Base-by-base conservation (phyloP, 2,797 vertebrate species). In the Enteromius radiatus region DNA sequence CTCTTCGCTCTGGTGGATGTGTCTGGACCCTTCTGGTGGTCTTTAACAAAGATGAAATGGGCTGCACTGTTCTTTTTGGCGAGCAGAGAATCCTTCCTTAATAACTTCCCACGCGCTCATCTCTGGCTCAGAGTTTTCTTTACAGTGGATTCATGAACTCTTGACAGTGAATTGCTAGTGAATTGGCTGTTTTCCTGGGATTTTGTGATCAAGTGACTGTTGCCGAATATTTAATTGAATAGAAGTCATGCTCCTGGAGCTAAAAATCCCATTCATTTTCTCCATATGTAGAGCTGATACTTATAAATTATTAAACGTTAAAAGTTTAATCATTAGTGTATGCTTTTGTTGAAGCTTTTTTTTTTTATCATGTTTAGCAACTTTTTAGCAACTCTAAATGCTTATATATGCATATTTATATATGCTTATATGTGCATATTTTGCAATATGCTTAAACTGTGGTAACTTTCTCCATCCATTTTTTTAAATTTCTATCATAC, bases 81-180 rank as follows among this genome's bases (percentile, higher is more conserved):
- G 56, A 81, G 80, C 59, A 41, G 31, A 4, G 33, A 74, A 81
- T 81, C 80, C 80, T 59, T 52, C 56, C 15, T 75, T 65, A 65
- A 74, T 81, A 81, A 54, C 43, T 65, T 74, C 54, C 41, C 41
- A 73, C 2, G 0, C n/a, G 8, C 70, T 52, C 59, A n/a, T 26
- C 45, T 65, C 21, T 65, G 10, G 45, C 31, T 38, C 43, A 17
- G 19, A 49, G 41, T 78, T 78, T 78, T 67, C 41, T 56, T 77
- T 45, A 47, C 41, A 33, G 41, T 64, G 70, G n/a, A 81, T 47
- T 74, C 59, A 74, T 81, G 59, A 74, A 65, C 41, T 49, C 28
- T 63, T 49, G 68, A 73, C 31, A 45, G 33, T 31, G 38, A 64
- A 47, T 47, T 77, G 23, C 59, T 41, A 73, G 14, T 0, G 45